Evolutionary conservation across 2,113 vertebrate species (phyloP).

Genomic region (Lepus americanus): DNA sequence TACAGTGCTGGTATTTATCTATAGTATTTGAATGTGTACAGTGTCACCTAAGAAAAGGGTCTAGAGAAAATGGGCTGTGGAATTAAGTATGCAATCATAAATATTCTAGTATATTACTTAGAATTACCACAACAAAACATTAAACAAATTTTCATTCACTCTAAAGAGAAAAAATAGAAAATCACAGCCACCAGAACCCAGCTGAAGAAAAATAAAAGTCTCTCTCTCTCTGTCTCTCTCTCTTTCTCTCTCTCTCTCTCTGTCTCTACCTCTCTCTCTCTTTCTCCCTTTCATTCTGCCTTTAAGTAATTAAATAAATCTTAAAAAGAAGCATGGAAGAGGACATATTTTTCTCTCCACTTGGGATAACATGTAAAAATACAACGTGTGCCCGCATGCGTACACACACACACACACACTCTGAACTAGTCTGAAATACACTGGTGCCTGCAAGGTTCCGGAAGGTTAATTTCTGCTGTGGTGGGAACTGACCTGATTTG

Average conservation of each 20-base stretch:
- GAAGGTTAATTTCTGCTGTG: neutral
- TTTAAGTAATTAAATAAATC: too few species aligned
- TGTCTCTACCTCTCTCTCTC: too few species aligned
- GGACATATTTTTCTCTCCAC: neutral
- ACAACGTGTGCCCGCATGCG: rapidly evolving
- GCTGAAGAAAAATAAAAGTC: neutral
- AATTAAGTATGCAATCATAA: neutral
- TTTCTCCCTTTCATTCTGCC: too few species aligned
- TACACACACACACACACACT: neutral
- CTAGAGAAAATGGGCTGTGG: neutral
- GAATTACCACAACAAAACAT: neutral
- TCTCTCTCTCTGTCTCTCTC: too few species aligned
- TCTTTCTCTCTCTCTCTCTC: too few species aligned
- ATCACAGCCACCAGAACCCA: neutral
- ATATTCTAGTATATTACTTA: neutral
- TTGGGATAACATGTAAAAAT: neutral
- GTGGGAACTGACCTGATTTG: neutral
- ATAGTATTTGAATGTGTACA: neutral
- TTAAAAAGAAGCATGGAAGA: slow-evolving; percentile 16
- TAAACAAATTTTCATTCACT: neutral
- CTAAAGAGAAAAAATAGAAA: neutral
- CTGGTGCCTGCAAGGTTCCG: neutral
- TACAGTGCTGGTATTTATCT: neutral
- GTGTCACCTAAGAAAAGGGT: neutral
- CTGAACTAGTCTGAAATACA: neutral